A percentile compares a stretch with the other conserved stretches of the same genome.
Conservation (phyloP, 2,797 vertebrate genomes). For the Toxotes lorentzi region DNA sequence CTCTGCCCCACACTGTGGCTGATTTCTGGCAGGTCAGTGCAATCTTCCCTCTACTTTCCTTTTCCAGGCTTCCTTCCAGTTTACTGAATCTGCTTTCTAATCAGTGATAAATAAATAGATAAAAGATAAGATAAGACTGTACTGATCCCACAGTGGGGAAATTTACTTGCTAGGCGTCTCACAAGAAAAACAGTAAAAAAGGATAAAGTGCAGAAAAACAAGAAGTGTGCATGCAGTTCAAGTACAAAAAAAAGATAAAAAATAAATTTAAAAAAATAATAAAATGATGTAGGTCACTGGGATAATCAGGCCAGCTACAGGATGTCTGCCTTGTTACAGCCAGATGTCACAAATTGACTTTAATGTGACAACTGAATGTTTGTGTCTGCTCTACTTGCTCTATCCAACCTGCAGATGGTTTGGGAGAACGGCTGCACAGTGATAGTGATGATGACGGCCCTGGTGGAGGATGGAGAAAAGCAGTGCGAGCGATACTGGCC, state of each 20-base stretch:
- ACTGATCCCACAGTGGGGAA: too few species aligned
- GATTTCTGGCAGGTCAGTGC: constrained; percentile 98
- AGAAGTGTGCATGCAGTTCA: too few species aligned
- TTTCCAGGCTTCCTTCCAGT: background rate
- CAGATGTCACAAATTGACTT: background rate
- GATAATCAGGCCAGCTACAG: background rate
- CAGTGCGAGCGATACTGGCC: constrained; percentile 99
- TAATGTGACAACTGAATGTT: constrained; percentile 1
- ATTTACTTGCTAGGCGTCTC: too few species aligned
- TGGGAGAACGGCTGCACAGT: constrained; percentile 98
- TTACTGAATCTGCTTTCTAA: background rate
- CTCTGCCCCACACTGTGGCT: constrained; percentile 93
- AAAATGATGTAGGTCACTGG: background rate
- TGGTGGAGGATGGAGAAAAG: constrained; percentile 96
- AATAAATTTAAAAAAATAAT: too few species aligned
- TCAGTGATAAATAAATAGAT: background rate
- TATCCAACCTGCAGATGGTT: constrained; percentile 87
- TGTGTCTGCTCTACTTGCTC: constrained; percentile 9
- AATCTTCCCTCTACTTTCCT: background rate
- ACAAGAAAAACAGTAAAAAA: too few species aligned
- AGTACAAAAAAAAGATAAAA: too few species aligned
- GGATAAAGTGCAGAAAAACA: too few species aligned
- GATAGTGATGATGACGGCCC: constrained; percentile 96
- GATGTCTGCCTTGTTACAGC: background rate
- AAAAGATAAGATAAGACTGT: too few species aligned